Evolutionary conservation across 1,140 invertebrate genomes (phyloP).

Genomic region (Epicauta chinensis): DNA sequence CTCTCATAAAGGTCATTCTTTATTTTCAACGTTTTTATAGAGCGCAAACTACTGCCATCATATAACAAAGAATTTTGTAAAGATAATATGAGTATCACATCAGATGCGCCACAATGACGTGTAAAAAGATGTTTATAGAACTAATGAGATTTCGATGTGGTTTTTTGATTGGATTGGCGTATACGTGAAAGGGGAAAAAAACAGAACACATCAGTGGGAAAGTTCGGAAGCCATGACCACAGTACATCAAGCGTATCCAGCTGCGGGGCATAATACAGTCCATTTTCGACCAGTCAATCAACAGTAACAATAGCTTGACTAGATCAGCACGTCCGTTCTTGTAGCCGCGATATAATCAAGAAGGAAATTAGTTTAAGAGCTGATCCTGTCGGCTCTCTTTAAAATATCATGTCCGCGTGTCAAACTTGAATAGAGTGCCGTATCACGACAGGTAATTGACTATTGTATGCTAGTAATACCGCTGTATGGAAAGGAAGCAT

Average conservation of each 20-base stretch:
- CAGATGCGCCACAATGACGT: too few species aligned
- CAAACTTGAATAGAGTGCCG: constrained; percentile 30
- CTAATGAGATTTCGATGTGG: too few species aligned
- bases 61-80: too few species aligned
- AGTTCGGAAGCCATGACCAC: too few species aligned
- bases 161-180: too few species aligned
- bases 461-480: constrained; percentile 31
- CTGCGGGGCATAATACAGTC: background rate
- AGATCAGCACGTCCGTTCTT: constrained; percentile 18
- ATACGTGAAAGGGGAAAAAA: too few species aligned
- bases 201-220: too few species aligned
- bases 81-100: too few species aligned
- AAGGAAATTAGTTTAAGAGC: constrained; percentile 25
- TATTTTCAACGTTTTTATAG: too few species aligned
- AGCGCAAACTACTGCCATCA: too few species aligned
- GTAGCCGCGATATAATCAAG: constrained; percentile 22
- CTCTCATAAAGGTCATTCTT: background rate
- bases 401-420: constrained; percentile 19
- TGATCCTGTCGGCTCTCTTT: constrained; percentile 17
- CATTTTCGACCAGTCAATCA: constrained; percentile 14
- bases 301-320: constrained; percentile 15
- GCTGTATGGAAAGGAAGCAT: constrained; percentile 28
- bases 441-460: constrained; percentile 38
- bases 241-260: too few species aligned
- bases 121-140: too few species aligned